These are phyloP conservation scores for Ditula angustiorana DNA, from an alignment of 2,888 invertebrate species.

Conservation along the genomic window DNA sequence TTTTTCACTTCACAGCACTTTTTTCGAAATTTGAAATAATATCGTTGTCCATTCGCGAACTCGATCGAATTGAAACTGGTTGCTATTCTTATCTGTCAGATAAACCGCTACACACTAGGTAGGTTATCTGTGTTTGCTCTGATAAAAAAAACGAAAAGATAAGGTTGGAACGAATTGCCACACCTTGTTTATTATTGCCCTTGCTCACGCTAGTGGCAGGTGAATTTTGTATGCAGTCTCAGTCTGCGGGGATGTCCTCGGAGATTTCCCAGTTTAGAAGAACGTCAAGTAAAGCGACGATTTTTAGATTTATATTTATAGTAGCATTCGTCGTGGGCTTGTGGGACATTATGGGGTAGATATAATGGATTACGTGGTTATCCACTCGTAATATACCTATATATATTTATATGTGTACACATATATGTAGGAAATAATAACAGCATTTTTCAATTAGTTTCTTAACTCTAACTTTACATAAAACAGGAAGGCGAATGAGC, in stretches of 20 bases:
- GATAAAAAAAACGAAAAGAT: conserved; percentile 77
- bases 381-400: no score
- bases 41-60: conserved; percentile 59
- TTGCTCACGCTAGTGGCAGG: conserved; percentile 29
- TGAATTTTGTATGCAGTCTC: conserved; percentile 29
- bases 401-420: no score
- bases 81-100: conserved; percentile 62
- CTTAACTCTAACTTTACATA: no score
- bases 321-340: background rate
- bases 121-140: conserved; percentile 79
- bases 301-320: conserved; percentile 12
- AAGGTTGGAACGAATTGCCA: conserved; percentile 69
- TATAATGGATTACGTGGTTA: background rate
- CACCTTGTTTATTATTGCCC: conserved; percentile 62
- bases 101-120: conserved; percentile 67
- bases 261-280: conserved; percentile 20
- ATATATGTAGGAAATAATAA: no score
- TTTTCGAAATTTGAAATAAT: conserved; percentile 46
- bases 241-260: conserved; percentile 19
- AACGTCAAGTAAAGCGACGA: conserved; percentile 14
- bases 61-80: conserved; percentile 67
- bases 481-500: no score
- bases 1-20: conserved; percentile 53
- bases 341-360: background rate
- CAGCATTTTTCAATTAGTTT: no score